phyloP scores from a whole-genome alignment of 2,113 vertebrate genomes.

The Neotoma lepida region DNA sequence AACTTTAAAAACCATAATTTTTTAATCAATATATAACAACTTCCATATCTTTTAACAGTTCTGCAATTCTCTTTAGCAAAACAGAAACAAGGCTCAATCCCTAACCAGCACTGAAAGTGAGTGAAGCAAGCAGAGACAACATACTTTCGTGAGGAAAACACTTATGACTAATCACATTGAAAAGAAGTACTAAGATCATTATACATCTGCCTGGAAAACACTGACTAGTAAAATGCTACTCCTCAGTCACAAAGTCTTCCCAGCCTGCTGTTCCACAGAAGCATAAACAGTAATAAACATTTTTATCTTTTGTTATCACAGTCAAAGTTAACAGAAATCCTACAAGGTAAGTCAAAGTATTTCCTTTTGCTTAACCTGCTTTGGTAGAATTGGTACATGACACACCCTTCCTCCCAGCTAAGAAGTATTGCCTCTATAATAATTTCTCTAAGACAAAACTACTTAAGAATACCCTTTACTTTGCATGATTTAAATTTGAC shows the following conservation, averaged over 20 bases:
- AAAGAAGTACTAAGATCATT: slow-evolving; percentile 73
- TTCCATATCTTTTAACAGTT: slow-evolving; percentile 32
- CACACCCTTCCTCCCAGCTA: slow-evolving; percentile 64
- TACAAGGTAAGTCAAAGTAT: slow-evolving; percentile 74
- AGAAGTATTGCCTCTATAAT: slow-evolving; percentile 53
- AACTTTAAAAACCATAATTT: neutral
- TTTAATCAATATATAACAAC: slow-evolving; percentile 6
- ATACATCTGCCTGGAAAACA: slow-evolving; percentile 74
- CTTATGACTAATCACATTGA: slow-evolving; percentile 68
- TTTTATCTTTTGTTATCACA: slow-evolving; percentile 80
- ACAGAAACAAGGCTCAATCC: neutral
- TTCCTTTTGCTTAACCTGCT: slow-evolving; percentile 70
- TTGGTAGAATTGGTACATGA: slow-evolving; percentile 50
- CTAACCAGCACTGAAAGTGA: neutral
- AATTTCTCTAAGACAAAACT: slow-evolving; percentile 69
- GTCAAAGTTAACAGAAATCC: slow-evolving; percentile 63
- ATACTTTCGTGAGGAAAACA: slow-evolving; percentile 58
- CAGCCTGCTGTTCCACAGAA: slow-evolving; percentile 78
- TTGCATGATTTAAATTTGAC: slow-evolving; percentile 49
- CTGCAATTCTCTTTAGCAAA: slow-evolving; percentile 49
- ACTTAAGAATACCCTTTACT: slow-evolving; percentile 52
- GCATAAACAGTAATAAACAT: slow-evolving; percentile 78
- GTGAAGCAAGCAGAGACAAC: neutral
- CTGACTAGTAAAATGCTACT: slow-evolving; percentile 69
- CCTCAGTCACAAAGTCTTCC: slow-evolving; percentile 79